phyloP scores from a whole-genome alignment of 2,888 invertebrate species.

The Eupithecia subumbrata region DNA sequence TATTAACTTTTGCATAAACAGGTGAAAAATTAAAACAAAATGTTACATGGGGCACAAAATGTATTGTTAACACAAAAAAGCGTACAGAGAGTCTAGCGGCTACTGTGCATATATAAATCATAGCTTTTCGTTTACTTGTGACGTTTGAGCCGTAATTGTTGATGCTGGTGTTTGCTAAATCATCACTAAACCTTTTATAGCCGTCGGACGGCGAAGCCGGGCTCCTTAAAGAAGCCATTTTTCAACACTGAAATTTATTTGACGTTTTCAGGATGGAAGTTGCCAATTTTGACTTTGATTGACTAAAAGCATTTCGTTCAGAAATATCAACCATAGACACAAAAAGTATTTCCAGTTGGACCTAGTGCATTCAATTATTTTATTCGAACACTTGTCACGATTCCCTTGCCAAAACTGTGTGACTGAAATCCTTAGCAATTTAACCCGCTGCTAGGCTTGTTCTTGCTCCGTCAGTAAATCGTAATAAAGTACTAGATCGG shows the following conservation, averaged over 20 bases:
- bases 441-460: neutral
- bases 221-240: conserved; percentile 83
- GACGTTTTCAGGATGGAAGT: conserved; percentile 22
- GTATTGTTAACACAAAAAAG: conserved; percentile 80
- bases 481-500: no score
- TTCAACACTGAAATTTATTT: conserved; percentile 66
- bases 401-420: no score
- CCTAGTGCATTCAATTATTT: neutral
- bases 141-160: conserved; percentile 86
- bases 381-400: no score
- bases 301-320: conserved; percentile 34
- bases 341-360: neutral
- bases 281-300: conserved; percentile 21
- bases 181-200: conserved; percentile 86
- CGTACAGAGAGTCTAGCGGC: conserved; percentile 72
- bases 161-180: conserved; percentile 82
- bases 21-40: conserved; percentile 74
- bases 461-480: no score
- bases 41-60: conserved; percentile 73
- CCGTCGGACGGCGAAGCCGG: conserved; percentile 85
- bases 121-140: conserved; percentile 83
- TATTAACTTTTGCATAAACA: conserved; percentile 51
- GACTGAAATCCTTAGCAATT: no score
- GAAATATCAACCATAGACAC: conserved; percentile 29
- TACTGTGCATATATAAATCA: conserved; percentile 77